phyloP scores from a whole-genome alignment of 2,797 vertebrate genomes.

The Sebastes hubbsi region DNA sequence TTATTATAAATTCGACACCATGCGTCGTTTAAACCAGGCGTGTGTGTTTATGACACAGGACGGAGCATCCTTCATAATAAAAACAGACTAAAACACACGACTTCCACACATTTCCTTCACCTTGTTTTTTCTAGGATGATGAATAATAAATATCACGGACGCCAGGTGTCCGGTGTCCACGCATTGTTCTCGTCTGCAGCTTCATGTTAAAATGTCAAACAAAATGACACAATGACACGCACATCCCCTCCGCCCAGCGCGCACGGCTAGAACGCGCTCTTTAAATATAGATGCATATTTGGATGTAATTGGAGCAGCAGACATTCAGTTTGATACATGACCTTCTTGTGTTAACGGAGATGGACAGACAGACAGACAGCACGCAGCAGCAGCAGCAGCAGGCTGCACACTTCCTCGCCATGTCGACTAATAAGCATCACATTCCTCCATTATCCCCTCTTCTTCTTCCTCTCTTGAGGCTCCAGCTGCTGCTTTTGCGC shows the following conservation, averaged over 20 bases:
- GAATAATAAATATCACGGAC: constrained; percentile 65
- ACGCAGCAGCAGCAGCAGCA: background rate
- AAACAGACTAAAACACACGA: background rate
- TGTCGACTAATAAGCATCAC: constrained; percentile 11
- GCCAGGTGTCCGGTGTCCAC: constrained; percentile 67
- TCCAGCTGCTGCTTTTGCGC: background rate
- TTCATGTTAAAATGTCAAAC: constrained; percentile 52
- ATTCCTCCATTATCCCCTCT: constrained; percentile 48
- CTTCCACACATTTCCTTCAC: background rate
- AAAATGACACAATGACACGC: constrained; percentile 8
- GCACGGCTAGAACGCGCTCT: background rate
- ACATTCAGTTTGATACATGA: constrained; percentile 36
- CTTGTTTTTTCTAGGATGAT: constrained; percentile 30
- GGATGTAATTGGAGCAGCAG: constrained; percentile 13
- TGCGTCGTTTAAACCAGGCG: background rate
- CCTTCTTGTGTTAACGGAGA: constrained; percentile 38
- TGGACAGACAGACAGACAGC: constrained; percentile 13
- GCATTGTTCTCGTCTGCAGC: constrained; percentile 60
- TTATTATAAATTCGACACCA: background rate
- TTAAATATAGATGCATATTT: constrained; percentile 46
- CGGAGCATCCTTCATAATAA: no score
- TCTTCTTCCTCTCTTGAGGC: background rate
- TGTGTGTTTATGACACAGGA: background rate
- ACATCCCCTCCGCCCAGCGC: constrained; percentile 1
- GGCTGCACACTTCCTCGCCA: background rate